Conservation (phyloP, 2,113 vertebrate species). For the Atlantisia rogersi region DNA sequence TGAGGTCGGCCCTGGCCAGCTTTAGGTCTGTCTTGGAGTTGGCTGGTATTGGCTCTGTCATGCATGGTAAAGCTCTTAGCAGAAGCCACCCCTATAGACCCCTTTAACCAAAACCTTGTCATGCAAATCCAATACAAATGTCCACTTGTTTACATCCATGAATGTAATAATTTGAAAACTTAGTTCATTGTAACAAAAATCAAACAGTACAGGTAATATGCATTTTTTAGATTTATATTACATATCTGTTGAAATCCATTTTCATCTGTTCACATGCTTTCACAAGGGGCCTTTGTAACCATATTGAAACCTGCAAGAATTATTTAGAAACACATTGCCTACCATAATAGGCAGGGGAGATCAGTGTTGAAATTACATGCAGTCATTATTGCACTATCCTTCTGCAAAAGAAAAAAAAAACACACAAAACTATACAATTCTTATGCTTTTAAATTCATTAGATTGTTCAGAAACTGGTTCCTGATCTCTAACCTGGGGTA, state of each 20-base stretch:
- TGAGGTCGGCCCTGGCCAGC: too few relatives aligned
- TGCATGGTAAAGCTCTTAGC: too few relatives aligned
- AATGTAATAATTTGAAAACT: background rate
- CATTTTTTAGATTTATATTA: background rate
- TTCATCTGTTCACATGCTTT: background rate
- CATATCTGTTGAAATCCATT: background rate
- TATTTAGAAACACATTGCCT: background rate
- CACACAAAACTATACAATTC: background rate
- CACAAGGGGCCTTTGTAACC: background rate
- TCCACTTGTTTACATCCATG: background rate
- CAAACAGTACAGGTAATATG: background rate
- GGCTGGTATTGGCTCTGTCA: too few relatives aligned
- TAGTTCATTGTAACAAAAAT: background rate
- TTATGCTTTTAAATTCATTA: slow-evolving; percentile 1
- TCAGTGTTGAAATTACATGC: background rate
- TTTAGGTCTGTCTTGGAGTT: too few relatives aligned
- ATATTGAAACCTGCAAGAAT: background rate
- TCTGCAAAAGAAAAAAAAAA: background rate
- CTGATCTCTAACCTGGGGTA: slow-evolving; percentile 14
- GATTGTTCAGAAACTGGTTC: background rate
- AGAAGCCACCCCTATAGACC: too few relatives aligned
- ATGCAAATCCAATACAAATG: too few relatives aligned
- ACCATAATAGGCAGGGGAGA: background rate
- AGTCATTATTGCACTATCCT: background rate
- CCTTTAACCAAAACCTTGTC: too few relatives aligned